Evolutionary conservation across 2,888 invertebrate genomes (phyloP), one percentile per base, ranked within the genome.

Genomic region (Torymus aiolomorphi): DNA sequence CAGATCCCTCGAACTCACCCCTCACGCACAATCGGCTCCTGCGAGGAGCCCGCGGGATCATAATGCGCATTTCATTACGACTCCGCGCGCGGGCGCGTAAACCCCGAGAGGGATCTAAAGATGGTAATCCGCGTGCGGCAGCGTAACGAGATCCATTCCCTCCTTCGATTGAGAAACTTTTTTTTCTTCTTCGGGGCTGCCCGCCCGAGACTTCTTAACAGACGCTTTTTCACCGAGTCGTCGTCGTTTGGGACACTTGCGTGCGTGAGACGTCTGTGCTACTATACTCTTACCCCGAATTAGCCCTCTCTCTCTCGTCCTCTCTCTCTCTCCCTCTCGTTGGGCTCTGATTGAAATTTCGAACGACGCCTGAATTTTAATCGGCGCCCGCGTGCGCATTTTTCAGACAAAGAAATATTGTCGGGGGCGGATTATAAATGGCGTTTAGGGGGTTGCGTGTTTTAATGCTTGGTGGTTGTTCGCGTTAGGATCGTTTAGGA

Each of bases 41-140:
- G 10, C 14, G 12, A 11, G 4, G 56, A 70, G 16, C 54, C 51
- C 63, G 18, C 20, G 56, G 54, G 65, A 72, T 51, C 42, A 54
- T 80, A 76, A 76, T 76, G 73, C 76, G 69, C 73, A 52, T 80
- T 76, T 76, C 76, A 76, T 76, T 76, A 76, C 56, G 14, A 42
- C 61, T 49, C 57, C n/a, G 3, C 20, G 54, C 18, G 16, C 12
- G 49, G 49, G 8, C 16, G 3, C 13, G 59, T 49, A 57, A 67
- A 24, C 69, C 73, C 61, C 80, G 49, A 51, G 76, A 70, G 81
- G 54, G 74, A 75, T 65, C 69, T 72, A 63, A 76, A 82, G 80
- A 83, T 83, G 81, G 80, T 82, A 83, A 84, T 84, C 82, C 20
- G 20, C 72, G 80, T 65, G 77, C 54, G 78, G 70, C 80, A 79